A percentile compares a stretch with the other conserved stretches of the same genome.
Conservation (phyloP, 2,888 invertebrate genomes). For the Oasisia sp. region DNA sequence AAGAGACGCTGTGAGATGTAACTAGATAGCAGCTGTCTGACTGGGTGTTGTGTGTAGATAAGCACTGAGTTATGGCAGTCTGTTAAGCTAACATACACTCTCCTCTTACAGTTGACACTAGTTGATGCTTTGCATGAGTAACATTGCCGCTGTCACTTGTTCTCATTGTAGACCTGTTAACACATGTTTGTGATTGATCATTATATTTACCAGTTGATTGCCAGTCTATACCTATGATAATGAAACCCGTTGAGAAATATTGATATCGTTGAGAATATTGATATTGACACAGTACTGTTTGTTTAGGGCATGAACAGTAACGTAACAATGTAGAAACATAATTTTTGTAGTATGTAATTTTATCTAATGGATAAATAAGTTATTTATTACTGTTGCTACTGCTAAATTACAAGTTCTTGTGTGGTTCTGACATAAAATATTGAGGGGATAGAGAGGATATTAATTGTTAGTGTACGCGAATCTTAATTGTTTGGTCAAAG, state of each 20-base stretch:
- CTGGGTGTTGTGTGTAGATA: not conserved
- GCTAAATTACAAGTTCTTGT: not conserved
- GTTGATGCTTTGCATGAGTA: constrained; percentile 1
- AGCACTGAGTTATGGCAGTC: not conserved
- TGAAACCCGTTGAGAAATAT: not conserved
- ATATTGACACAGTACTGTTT: not conserved
- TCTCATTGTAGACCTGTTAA: not conserved
- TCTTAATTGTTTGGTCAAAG: not conserved
- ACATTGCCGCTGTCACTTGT: not conserved
- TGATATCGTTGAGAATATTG: not conserved
- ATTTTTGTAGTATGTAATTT: not conserved
- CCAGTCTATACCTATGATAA: not conserved
- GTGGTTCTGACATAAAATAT: not conserved
- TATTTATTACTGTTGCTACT: not conserved
- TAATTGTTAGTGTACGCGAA: not conserved
- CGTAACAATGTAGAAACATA: not conserved
- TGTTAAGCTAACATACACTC: not conserved
- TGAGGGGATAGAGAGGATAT: not conserved
- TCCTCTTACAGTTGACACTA: not conserved
- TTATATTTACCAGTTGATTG: not conserved
- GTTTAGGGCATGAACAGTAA: not conserved
- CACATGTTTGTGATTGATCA: not conserved
- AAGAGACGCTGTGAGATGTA: not conserved
- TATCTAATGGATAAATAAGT: not conserved
- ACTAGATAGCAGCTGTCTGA: not conserved